Conservation (phyloP, 2,113 vertebrate species). For the Phycodurus eques region DNA sequence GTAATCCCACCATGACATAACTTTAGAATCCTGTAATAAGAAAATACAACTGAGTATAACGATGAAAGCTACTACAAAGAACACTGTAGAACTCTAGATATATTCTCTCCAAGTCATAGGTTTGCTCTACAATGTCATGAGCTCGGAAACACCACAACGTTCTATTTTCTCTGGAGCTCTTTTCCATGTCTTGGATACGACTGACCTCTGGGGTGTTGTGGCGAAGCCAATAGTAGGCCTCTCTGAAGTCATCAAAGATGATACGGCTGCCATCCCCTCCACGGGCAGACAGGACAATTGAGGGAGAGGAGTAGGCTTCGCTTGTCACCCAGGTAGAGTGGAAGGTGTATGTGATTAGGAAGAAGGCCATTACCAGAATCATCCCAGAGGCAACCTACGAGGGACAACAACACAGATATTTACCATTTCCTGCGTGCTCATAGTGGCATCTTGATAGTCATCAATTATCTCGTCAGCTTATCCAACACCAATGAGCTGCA, state of each 20-base stretch:
- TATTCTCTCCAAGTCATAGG: not conserved
- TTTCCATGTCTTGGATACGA: not conserved
- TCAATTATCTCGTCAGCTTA: not conserved
- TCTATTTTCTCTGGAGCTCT: not conserved
- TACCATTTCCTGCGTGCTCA: not conserved
- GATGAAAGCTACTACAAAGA: not conserved
- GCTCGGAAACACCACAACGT: too few species aligned
- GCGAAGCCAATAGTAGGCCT: conserved; percentile 98
- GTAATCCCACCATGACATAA: conserved; percentile 99
- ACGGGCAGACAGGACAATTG: conserved; percentile 92
- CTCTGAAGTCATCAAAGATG: conserved; percentile 97
- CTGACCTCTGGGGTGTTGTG: conserved; percentile 97
- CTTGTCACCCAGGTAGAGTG: conserved; percentile 99
- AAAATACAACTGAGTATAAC: not conserved
- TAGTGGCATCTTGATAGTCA: not conserved
- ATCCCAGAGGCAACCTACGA: conserved; percentile 95
- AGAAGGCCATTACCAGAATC: conserved; percentile 98
- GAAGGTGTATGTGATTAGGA: conserved; percentile 97
- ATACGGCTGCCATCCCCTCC: conserved; percentile 95
- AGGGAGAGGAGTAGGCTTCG: conserved; percentile 96
- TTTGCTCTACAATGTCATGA: too few species aligned
- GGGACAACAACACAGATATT: not conserved
- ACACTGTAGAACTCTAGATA: not conserved
- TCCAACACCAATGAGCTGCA: not conserved
- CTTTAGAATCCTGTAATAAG: conserved; percentile 86